Evolutionary conservation across 1,140 invertebrate genomes (phyloP).

Genomic region (Planococcus citri): DNA sequence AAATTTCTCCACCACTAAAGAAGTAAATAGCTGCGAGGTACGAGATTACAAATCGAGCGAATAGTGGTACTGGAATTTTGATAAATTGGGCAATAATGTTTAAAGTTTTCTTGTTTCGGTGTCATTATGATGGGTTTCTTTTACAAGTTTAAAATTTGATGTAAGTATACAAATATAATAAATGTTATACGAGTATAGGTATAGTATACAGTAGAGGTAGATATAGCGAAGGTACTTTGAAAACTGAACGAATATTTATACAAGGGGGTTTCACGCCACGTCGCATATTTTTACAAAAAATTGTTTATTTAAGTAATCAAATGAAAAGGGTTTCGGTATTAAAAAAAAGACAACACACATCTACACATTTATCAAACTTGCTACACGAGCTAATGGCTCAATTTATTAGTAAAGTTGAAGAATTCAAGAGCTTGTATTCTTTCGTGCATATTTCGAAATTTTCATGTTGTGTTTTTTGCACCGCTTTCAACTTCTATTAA

Average conservation of each 20-base stretch:
- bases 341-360: background rate
- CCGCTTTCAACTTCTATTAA: too few relatives aligned
- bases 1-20: background rate
- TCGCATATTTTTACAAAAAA: background rate
- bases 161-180: background rate
- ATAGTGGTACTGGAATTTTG: background rate
- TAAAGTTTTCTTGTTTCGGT: conserved; percentile 7
- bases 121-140: background rate
- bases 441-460: too few relatives aligned
- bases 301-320: background rate
- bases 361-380: background rate
- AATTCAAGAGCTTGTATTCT: background rate
- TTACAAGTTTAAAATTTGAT: background rate
- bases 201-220: too few relatives aligned
- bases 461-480: too few relatives aligned
- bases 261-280: background rate
- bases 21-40: conserved; percentile 7
- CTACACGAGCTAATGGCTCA: background rate
- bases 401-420: background rate
- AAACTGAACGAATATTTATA: background rate
- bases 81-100: background rate
- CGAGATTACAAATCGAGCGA: background rate
- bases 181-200: background rate
- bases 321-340: too few relatives aligned
- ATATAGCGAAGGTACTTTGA: too few relatives aligned